A percentile compares a stretch with the other conserved stretches of the same genome.
phyloP scores from a whole-genome alignment of 2,888 invertebrate species.

The Lottia scabra region DNA sequence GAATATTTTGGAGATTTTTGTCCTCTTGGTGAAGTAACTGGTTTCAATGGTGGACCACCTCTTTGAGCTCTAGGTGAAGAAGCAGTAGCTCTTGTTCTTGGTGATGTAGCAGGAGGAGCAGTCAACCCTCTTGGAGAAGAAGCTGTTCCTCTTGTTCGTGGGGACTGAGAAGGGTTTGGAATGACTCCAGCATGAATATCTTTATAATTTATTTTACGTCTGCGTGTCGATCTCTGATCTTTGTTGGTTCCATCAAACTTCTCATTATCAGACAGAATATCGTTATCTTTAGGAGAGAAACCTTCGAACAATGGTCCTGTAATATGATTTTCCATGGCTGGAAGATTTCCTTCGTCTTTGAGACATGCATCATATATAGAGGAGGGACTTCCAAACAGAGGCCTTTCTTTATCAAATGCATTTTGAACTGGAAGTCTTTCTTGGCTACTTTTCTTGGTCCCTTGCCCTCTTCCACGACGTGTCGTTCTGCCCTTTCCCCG shows the following conservation, averaged over 20 bases:
- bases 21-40: conserved; percentile 24
- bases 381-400: background rate
- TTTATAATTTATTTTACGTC: conserved; percentile 52
- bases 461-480: background rate
- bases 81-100: conserved; percentile 32
- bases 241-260: conserved; percentile 5
- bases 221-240: conserved; percentile 39
- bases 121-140: conserved; percentile 42
- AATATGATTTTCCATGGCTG: background rate
- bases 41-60: conserved; percentile 29
- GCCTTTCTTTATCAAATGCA: background rate
- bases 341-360: background rate
- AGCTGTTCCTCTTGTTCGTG: conserved; percentile 31
- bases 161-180: conserved; percentile 22
- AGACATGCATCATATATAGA: background rate
- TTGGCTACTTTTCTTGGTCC: background rate
- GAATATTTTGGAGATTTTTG: conserved; percentile 30
- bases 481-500: background rate
- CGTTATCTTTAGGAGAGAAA: background rate
- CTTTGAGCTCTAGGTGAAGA: conserved; percentile 34
- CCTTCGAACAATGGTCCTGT: background rate
- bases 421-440: background rate
- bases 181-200: conserved; percentile 44
- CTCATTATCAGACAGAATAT: background rate
- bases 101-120: conserved; percentile 37